Conservation (phyloP, 2,797 vertebrate species). For the Macrochelys suwanniensis region DNA sequence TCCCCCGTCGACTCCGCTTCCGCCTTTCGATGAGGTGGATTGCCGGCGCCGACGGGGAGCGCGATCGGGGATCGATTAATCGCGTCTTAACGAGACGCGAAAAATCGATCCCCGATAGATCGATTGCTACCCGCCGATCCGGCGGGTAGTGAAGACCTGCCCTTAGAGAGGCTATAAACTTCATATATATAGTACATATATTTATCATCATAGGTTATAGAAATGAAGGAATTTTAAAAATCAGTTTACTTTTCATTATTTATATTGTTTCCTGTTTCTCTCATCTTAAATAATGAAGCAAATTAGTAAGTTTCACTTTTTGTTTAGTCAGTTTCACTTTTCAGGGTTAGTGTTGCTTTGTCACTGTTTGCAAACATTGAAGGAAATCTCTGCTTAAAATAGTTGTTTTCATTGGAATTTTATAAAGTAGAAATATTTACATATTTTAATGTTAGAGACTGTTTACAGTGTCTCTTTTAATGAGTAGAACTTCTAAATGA, state of each 20-base stretch:
- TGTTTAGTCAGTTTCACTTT: background rate
- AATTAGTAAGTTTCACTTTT: conserved; percentile 14
- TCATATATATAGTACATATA: background rate
- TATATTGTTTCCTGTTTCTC: conserved; percentile 44
- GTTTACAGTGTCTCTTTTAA: background rate
- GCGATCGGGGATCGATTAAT: no score
- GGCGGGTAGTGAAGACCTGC: no score
- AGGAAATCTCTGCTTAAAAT: background rate
- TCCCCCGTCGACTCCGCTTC: no score
- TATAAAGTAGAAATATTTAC: background rate
- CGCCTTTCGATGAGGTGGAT: no score
- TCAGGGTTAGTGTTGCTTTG: background rate
- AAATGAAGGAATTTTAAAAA: conserved; percentile 59
- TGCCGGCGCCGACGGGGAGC: no score
- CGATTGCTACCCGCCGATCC: no score
- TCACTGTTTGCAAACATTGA: background rate
- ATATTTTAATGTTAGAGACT: background rate
- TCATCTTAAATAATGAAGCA: conserved; percentile 45
- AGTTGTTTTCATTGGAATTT: background rate
- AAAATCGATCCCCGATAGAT: no score
- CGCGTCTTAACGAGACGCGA: no score
- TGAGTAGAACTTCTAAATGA: background rate
- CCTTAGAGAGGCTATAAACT: conserved; percentile 1
- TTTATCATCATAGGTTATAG: conserved; percentile 30
- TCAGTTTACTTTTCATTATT: conserved; percentile 59